These are phyloP conservation scores for Acrocephalus scirpaceus DNA, from an alignment of 2,797 vertebrate genomes.

Conservation along the genomic window DNA sequence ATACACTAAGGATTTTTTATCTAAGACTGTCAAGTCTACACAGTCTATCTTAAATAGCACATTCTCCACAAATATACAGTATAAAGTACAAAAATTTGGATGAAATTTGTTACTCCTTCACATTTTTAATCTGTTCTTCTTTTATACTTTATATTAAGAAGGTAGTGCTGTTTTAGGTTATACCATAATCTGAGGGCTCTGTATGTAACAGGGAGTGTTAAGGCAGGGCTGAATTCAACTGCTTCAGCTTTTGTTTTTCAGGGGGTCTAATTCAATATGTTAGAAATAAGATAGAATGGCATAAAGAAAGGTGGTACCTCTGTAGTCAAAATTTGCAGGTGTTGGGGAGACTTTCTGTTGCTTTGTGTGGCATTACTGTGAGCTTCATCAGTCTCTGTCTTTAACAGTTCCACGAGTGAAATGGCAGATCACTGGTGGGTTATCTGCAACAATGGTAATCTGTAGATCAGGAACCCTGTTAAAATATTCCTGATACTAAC, in stretches of 20 bases:
- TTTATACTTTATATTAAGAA: not conserved
- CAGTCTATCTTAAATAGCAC: not conserved
- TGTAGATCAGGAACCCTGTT: not conserved
- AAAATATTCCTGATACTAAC: not conserved
- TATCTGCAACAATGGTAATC: not conserved
- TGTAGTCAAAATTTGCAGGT: not conserved
- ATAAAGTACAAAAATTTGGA: not conserved
- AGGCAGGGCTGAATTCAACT: not conserved
- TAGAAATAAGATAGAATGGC: not conserved
- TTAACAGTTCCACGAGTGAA: not conserved
- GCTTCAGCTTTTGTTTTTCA: not conserved
- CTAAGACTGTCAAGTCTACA: not conserved
- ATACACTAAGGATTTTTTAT: not conserved
- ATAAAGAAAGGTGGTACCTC: not conserved
- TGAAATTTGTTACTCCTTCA: not conserved
- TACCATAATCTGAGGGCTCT: not conserved
- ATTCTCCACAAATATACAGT: not conserved
- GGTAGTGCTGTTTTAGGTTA: not conserved
- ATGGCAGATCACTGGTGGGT: not conserved
- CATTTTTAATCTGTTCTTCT: not conserved
- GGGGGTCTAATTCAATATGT: not conserved
- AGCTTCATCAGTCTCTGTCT: not conserved
- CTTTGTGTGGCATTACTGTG: not conserved
- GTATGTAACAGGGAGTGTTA: not conserved
- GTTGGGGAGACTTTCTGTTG: not conserved